Evolutionary conservation across 2,888 invertebrate species (phyloP), one percentile per base, ranked within the genome.

Genomic region (Yponomeuta sedellus): DNA sequence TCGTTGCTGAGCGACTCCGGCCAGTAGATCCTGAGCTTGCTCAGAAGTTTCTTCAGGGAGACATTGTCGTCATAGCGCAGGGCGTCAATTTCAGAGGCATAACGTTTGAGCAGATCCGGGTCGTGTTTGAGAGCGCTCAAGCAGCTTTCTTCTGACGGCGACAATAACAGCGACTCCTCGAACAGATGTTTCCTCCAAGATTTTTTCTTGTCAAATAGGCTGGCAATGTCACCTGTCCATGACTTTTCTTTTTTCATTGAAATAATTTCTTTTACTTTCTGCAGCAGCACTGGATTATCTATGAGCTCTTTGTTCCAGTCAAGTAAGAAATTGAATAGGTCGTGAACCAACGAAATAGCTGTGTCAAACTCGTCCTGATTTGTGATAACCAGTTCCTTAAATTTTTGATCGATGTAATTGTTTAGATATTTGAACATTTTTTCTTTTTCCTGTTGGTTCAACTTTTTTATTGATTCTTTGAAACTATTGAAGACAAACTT

Each of bases 51-150:
- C 63, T 67, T 72, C 20, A 84, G 69, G 1, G 74, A 75, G 4
- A 80, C 65, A 57, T 72, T 66, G 67, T 81, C 79, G 64, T 77
- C 71, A 44, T 68, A 69, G 40, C 75, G 73, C 25, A 86, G 67
- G 0, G 67, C 64, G 1, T 79, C 73, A 10, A 85, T 69, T 56
- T 78, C 74, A 1, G 69, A 69, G 34, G 72, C 71, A 68, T 81
- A 71, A 16, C 76, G 74, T 40, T 67, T 66, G 22, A 88, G 70
- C 64, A 87, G 69, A 57, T 69, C 69, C 12, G 86, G 81, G 11
- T 80, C 79, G 67, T 88, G 87, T 73, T 88, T 88, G 11, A 88
- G 69, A 11, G 80, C 81, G 69, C 88, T 87, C 16, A 88, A 64
- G 65, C 79, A 81, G 11, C 74, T 79, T 16, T 77, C 72, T 69